A percentile compares a stretch with the other conserved stretches of the same genome.
phyloP scores from a whole-genome alignment of 37 sponge, comb jelly and placozoan species.

The Halichondria panicea region DNA sequence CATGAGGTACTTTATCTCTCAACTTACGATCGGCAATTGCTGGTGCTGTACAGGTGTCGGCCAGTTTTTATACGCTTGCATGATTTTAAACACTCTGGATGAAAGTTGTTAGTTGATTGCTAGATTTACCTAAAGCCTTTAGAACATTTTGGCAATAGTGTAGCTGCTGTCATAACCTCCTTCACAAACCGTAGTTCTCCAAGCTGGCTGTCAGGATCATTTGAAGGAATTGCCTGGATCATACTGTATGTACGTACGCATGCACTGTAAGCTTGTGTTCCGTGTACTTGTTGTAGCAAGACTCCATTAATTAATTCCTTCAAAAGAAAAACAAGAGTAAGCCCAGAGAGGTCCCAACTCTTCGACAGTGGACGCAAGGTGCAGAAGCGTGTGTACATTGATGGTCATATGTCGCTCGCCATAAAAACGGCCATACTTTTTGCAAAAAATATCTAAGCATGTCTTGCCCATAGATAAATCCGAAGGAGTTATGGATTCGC shows the following conservation, averaged over 20 bases:
- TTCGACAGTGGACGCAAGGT: not conserved
- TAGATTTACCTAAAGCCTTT: no score
- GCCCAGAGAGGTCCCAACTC: constrained; percentile 1
- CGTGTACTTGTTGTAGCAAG: constrained; percentile 2
- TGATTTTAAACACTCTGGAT: no score
- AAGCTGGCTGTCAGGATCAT: no score
- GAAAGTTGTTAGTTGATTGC: no score
- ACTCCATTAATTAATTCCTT: not conserved
- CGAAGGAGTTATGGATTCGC: not conserved
- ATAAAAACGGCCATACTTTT: not conserved
- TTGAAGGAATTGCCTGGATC: constrained; percentile 3
- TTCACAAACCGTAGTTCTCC: no score
- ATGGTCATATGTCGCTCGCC: not conserved
- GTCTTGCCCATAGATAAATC: constrained; percentile 1
- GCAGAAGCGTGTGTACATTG: constrained; percentile 4
- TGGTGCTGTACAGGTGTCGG: no score
- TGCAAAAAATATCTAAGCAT: not conserved
- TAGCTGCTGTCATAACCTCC: no score
- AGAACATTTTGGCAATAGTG: no score
- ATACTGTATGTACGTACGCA: not conserved
- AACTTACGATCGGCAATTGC: no score
- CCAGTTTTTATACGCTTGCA: no score
- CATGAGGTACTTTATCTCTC: no score
- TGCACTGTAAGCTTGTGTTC: constrained; percentile 3
- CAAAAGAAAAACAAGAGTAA: not conserved